A percentile compares a stretch with the other conserved stretches of the same genome.
These are phyloP conservation scores for Cephalopterus ornatus DNA, from an alignment of 2,113 vertebrate genomes.

Conservation along the genomic window DNA sequence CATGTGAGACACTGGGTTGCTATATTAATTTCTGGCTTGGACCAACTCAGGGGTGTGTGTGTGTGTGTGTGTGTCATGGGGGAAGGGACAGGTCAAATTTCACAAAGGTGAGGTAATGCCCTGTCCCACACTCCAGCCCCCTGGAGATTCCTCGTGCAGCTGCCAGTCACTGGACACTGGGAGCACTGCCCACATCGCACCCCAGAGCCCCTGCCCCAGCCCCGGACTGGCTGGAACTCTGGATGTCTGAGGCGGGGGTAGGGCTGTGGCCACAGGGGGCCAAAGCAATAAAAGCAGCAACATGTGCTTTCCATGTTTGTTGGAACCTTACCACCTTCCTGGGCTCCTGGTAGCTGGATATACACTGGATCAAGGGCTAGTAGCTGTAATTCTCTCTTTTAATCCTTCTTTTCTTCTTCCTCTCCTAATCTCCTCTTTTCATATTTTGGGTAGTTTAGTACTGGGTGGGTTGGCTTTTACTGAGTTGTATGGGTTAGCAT, in stretches of 20 bases:
- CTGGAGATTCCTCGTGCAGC: not conserved
- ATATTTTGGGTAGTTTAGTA: not conserved
- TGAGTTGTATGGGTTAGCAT: not conserved
- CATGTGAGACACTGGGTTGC: not conserved
- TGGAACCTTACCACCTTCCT: not conserved
- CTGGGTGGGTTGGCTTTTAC: not conserved
- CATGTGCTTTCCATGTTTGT: not conserved
- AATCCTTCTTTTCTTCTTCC: not conserved
- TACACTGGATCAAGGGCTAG: not conserved
- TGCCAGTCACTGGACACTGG: not conserved
- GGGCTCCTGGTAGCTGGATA: not conserved
- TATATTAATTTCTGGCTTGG: not conserved
- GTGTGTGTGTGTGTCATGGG: too few relatives aligned
- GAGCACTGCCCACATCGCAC: not conserved
- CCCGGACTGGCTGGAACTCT: too few relatives aligned
- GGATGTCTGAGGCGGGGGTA: not conserved
- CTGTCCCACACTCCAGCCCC: not conserved
- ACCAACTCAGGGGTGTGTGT: not conserved
- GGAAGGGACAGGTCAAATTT: not conserved
- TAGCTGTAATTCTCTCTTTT: not conserved
- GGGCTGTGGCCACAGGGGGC: not conserved
- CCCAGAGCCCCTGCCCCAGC: not conserved
- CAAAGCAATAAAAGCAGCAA: not conserved
- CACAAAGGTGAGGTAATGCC: not conserved
- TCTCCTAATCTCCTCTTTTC: not conserved